Percentiles rank a stretch among this genome's conserved stretches.
These are phyloP conservation scores for Pseudachorutes palmiensis DNA, from an alignment of 1,140 invertebrate genomes.

Conservation along the genomic window DNA sequence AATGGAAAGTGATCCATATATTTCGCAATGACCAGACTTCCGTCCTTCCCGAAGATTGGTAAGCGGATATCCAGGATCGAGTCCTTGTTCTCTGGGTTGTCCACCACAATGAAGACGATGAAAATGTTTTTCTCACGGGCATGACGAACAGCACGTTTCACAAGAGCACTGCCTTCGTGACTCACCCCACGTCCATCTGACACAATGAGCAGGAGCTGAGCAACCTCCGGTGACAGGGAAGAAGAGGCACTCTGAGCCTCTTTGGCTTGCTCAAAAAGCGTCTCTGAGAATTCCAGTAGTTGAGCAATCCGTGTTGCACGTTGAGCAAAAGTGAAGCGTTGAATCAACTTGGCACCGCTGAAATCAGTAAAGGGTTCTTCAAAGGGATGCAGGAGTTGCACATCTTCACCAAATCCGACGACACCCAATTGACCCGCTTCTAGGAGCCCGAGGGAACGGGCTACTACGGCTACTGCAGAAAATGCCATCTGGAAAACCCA, in stretches of 20 bases:
- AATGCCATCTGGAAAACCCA: slow-evolving; percentile 61
- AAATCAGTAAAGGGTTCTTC: slow-evolving; percentile 74
- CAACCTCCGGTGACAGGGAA: slow-evolving; percentile 50
- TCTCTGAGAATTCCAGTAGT: slow-evolving; percentile 66
- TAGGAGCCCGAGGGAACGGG: slow-evolving; percentile 79
- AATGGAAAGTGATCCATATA: slow-evolving; percentile 97
- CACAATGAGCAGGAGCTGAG: slow-evolving; percentile 83
- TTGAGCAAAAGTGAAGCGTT: slow-evolving; percentile 70
- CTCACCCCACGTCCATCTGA: slow-evolving; percentile 90
- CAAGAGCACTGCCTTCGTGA: slow-evolving; percentile 71
- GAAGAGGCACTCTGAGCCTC: slow-evolving; percentile 38
- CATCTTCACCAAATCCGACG: slow-evolving; percentile 83
- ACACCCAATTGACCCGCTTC: slow-evolving; percentile 88
- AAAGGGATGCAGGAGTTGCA: slow-evolving; percentile 74
- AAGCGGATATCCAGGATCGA: slow-evolving; percentile 77
- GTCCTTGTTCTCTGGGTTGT: slow-evolving; percentile 84
- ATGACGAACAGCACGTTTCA: slow-evolving; percentile 67
- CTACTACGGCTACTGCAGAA: slow-evolving; percentile 86
- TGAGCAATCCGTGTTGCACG: slow-evolving; percentile 69
- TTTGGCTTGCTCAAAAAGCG: slow-evolving; percentile 50
- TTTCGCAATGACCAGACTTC: slow-evolving; percentile 56
- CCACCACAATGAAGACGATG: slow-evolving; percentile 89
- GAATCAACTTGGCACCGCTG: slow-evolving; percentile 66
- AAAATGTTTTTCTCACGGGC: slow-evolving; percentile 77
- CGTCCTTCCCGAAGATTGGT: slow-evolving; percentile 57